phyloP scores from a whole-genome alignment of 2,888 invertebrate species.

The Rhorus exstirpatorius region DNA sequence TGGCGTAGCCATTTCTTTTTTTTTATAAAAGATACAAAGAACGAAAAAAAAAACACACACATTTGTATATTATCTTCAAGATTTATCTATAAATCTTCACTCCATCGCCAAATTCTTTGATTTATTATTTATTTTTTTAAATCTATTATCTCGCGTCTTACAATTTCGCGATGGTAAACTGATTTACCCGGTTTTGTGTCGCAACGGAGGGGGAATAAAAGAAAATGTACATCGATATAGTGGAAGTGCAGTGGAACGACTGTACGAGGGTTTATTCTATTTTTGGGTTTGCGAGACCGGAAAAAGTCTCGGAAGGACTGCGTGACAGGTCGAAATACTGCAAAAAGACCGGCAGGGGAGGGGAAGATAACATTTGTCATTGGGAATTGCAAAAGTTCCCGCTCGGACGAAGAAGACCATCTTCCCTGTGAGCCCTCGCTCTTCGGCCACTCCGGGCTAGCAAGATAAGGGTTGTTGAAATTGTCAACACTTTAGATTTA shows the following conservation, averaged over 20 bases:
- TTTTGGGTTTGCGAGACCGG: background rate
- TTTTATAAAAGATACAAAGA: too few relatives aligned
- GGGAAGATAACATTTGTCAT: slow-evolving; percentile 65
- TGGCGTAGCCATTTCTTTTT: too few relatives aligned
- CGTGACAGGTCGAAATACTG: slow-evolving; percentile 30
- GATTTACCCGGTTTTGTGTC: slow-evolving; percentile 17
- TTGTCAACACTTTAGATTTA: slow-evolving; percentile 68
- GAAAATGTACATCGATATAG: slow-evolving; percentile 56
- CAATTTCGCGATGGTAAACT: background rate
- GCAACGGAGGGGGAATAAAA: background rate
- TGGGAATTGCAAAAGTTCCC: slow-evolving; percentile 64
- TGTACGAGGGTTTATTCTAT: slow-evolving; percentile 40
- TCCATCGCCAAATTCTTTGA: too few relatives aligned
- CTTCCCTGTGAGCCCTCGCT: slow-evolving; percentile 5
- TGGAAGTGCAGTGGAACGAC: slow-evolving; percentile 44
- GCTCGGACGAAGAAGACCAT: slow-evolving; percentile 14
- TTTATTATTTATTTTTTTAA: background rate
- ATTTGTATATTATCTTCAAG: too few relatives aligned
- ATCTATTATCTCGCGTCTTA: background rate
- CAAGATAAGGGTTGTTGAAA: slow-evolving; percentile 68
- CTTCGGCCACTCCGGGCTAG: background rate
- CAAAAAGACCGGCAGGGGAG: background rate
- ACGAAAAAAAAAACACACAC: too few relatives aligned
- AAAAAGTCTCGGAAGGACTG: slow-evolving; percentile 22
- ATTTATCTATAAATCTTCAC: too few relatives aligned